Evolutionary conservation across 2,113 vertebrate species (phyloP).

Genomic region (Oostethus manadensis): DNA sequence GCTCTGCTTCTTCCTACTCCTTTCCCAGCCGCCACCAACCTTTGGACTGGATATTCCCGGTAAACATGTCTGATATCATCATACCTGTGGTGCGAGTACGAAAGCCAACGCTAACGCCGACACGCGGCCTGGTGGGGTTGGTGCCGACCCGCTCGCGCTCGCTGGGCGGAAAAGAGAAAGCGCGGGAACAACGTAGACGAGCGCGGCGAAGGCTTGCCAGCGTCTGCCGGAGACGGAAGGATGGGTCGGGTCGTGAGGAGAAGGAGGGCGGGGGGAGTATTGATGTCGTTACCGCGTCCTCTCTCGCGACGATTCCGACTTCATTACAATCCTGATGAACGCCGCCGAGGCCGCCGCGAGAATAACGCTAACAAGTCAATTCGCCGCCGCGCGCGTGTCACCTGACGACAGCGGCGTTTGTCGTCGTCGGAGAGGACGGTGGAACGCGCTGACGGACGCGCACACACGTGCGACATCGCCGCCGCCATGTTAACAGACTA

Average conservation of each 20-base stretch:
- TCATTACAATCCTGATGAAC: conserved; percentile 69
- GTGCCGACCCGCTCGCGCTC: too few species aligned
- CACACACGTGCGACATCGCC: conserved; percentile 27
- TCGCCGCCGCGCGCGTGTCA: conserved; percentile 36
- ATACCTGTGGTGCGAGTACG: too few species aligned
- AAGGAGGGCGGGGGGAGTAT: conserved; percentile 10
- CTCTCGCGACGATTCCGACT: conserved; percentile 49
- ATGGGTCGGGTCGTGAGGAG: neutral
- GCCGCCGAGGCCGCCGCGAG: conserved; percentile 42
- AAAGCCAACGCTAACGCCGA: too few species aligned
- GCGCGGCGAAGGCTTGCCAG: conserved; percentile 44
- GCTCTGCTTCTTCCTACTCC: too few species aligned
- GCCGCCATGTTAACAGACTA: conserved; percentile 5
- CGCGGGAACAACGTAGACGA: neutral
- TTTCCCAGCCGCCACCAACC: too few species aligned
- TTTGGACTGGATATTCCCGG: too few species aligned
- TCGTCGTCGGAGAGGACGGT: conserved; percentile 34
- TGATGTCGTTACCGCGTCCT: conserved; percentile 37
- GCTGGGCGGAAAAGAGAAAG: too few species aligned
- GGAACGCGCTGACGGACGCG: conserved; percentile 12
- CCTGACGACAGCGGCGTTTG: conserved; percentile 38
- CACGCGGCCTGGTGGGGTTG: too few species aligned
- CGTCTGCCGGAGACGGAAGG: conserved; percentile 9
- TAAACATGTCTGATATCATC: too few species aligned
- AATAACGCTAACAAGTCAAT: conserved; percentile 55